These are phyloP conservation scores for Gymnobelideus leadbeateri DNA, from an alignment of 2,113 vertebrate species.

Conservation along the genomic window DNA sequence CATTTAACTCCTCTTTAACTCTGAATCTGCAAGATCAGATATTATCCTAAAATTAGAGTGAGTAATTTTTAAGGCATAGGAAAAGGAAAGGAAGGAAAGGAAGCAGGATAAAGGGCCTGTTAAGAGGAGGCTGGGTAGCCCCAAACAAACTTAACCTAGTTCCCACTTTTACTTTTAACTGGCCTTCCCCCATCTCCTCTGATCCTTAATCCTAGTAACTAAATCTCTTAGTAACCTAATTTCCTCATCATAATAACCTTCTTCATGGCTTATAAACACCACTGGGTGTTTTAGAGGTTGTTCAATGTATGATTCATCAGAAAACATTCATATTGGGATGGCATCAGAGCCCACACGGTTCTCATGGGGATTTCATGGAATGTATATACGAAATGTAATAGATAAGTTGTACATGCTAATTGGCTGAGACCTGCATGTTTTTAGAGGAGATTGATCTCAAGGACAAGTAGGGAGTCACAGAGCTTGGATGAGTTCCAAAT, in stretches of 20 bases:
- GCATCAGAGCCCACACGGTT: not conserved
- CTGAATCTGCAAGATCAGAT: not conserved
- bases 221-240: not conserved
- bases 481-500: not conserved
- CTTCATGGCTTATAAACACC: not conserved
- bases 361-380: not conserved
- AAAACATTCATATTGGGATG: not conserved
- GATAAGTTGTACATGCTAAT: not conserved
- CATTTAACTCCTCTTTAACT: not conserved
- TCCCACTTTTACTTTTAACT: not conserved
- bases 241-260: constrained; percentile 3
- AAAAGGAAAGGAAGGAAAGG: not conserved
- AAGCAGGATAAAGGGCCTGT: not conserved
- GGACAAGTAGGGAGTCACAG: not conserved
- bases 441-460: not conserved
- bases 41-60: not conserved
- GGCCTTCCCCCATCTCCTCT: not conserved
- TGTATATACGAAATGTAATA: constrained; percentile 1
- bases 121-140: not conserved
- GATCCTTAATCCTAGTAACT: not conserved
- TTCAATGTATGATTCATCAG: not conserved
- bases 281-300: not conserved
- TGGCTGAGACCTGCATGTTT: not conserved
- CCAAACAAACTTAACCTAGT: not conserved
- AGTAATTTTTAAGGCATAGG: not conserved